Evolutionary conservation across 2,888 invertebrate species (phyloP).

Genomic region (Ormia ochracea): DNA sequence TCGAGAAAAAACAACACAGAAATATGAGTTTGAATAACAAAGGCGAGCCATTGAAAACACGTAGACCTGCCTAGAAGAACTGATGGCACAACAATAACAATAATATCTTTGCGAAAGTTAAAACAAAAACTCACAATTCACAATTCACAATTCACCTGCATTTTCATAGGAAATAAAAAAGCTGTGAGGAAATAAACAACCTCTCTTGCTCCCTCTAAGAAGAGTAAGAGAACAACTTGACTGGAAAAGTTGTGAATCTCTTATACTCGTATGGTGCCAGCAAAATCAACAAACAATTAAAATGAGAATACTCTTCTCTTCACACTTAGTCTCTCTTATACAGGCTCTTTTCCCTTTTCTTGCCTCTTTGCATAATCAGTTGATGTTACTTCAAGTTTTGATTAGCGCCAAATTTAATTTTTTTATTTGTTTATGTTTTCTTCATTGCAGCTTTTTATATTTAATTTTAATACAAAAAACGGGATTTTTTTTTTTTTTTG

Average conservation of each 20-base stretch:
- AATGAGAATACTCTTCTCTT: no score
- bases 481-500: neutral
- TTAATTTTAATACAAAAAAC: no score
- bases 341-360: neutral
- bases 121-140: no score
- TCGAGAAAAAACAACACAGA: conserved; percentile 29
- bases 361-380: neutral
- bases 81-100: neutral
- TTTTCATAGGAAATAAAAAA: neutral
- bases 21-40: conserved; percentile 11
- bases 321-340: neutral
- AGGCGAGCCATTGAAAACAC: neutral
- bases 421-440: conserved; percentile 43
- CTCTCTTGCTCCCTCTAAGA: neutral
- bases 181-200: neutral
- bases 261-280: neutral
- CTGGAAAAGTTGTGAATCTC: conserved; percentile 20
- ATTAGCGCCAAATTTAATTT: conserved; percentile 50
- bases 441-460: neutral
- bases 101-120: neutral
- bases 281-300: neutral
- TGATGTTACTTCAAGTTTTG: neutral
- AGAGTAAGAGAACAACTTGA: neutral
- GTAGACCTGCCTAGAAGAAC: neutral
- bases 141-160: conserved; percentile 11